Base-by-base conservation (phyloP, 2,888 invertebrate species). In the Spialia ferax region DNA sequence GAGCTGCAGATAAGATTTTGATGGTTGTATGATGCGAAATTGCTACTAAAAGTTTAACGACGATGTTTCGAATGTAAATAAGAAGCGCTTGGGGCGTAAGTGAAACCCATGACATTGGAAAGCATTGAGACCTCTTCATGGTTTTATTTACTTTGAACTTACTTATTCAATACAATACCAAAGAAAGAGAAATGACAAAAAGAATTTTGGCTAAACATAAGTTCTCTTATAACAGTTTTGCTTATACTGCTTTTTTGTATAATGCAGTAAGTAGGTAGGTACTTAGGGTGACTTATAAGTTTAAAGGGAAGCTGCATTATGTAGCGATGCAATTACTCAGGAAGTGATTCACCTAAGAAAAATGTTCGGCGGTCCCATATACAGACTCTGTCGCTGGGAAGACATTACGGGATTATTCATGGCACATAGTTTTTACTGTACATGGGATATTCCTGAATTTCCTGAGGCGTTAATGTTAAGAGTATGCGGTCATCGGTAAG, bases 31-130 rank as follows among this genome's bases (percentile, higher is more conserved):
- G 75, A 78, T 74, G 74, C 74, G 75, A 81, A 83, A 86, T 80
- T 77, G 80, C 79, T 78, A 82, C 79, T 87, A 83, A 85, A 86
- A 83, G 65, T 84, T 87, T 87, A 79, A 86, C 82, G 84, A 80
- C 78, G 70, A 74, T 74, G 76, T 72, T 71, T 71, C 73, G 75
- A 76, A 78, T 75, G 74, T 73, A 77, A 76, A 73, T 73, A 76
- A 56, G 45, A 64, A 56, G 5, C 56, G 45, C 48, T 23, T 15
- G 8, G 18, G 10, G 23, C n/a, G 42, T 61, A 29, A 65, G 26
- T 20, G 32, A 32, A 45, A 3, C 59, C 35, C 35, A 54, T 29
- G 29, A 18, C 18, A 45, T 45, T 45, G 45, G 29, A 59, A 26
- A 20, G 5, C 22, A 38, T 57, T n/a, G 7, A 61, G 56, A 56